Evolutionary conservation across 1,140 invertebrate species (phyloP).

Genomic region (Drosophila burlai): DNA sequence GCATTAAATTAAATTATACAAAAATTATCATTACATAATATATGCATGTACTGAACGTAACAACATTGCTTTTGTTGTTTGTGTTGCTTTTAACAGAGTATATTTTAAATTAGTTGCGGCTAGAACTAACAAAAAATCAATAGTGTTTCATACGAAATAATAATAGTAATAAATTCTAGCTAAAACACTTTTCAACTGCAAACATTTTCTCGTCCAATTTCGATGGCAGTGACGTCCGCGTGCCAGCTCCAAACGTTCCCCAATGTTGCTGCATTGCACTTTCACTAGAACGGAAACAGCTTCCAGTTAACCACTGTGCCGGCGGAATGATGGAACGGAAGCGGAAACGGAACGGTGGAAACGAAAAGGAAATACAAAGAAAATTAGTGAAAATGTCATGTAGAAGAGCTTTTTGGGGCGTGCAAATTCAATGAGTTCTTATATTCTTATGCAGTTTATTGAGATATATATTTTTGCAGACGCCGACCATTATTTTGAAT

Average conservation of each 20-base stretch:
- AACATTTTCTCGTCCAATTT: constrained; percentile 70
- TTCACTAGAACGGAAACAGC: constrained; percentile 81
- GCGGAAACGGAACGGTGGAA: constrained; percentile 26
- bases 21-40: constrained; percentile 60
- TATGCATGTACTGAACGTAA: constrained; percentile 56
- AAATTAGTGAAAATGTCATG: constrained; percentile 29
- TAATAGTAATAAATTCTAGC: constrained; percentile 82
- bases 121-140: constrained; percentile 81
- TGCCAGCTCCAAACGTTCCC: constrained; percentile 71
- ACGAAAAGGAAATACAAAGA: constrained; percentile 36
- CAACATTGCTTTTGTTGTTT: constrained; percentile 33
- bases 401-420: constrained; percentile 37
- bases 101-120: constrained; percentile 71
- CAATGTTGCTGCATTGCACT: constrained; percentile 43
- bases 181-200: constrained; percentile 79
- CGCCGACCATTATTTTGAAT: constrained; percentile 62
- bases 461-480: constrained; percentile 42
- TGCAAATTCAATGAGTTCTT: constrained; percentile 62
- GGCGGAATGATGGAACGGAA: constrained; percentile 24
- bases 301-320: constrained; percentile 84
- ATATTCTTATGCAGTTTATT: constrained; percentile 33
- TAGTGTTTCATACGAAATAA: constrained; percentile 65
- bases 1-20: constrained; percentile 66
- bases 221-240: constrained; percentile 64
- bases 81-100: constrained; percentile 53